Base-by-base conservation (phyloP, 2,797 vertebrate species). In the Silurus aristotelis region DNA sequence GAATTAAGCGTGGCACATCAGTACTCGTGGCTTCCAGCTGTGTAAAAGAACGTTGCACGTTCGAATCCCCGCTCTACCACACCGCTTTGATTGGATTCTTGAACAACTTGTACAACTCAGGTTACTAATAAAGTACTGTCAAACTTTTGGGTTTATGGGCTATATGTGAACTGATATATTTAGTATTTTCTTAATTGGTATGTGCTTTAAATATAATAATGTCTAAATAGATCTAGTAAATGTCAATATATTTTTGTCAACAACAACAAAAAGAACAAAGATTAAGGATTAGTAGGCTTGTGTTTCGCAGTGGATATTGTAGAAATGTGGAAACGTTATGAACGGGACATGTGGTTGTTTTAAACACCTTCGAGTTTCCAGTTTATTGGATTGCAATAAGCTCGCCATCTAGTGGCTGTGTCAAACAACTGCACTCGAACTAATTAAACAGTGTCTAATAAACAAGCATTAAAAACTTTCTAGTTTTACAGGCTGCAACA, bases 391-490 rank as follows among this genome's bases (percentile, higher is more conserved):
- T 25, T 78, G 82, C 25, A 31, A 43, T 88, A 38, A 87, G 76
- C 27, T 10, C 67, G 82, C 87, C 90, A 86, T 81, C 90, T 89
- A 58, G 68, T 84, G 90, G 79, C 58, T 38, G 55, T 22, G 13
- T 58, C 6, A 38, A 63, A 14, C 14, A 43, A 58, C n/a, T 19
- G 9, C n/a, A 71, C 12, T 55, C 43, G 52, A 48, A 8, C 2
- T 38, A 4, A 38, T 38, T 38, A 38, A 52, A 52, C 6, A 52
- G 48, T 10, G 48, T 52, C 48, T 10, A 52, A 10, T 10, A 52
- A 52, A 38, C 38, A 38, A 38, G 4, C 38, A 38, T 38, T 4
- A 38, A 38, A 38, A 38, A 38, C 38, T 38, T 38, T 38, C 38
- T 38, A 38, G 38, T 52, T 52, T 52, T 10, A 52, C 48, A 52